A percentile compares a stretch with the other conserved stretches of the same genome.
These are phyloP conservation scores for Paramacrobiotus metropolitanus DNA, from an alignment of 1,140 invertebrate genomes.

Conservation along the genomic window DNA sequence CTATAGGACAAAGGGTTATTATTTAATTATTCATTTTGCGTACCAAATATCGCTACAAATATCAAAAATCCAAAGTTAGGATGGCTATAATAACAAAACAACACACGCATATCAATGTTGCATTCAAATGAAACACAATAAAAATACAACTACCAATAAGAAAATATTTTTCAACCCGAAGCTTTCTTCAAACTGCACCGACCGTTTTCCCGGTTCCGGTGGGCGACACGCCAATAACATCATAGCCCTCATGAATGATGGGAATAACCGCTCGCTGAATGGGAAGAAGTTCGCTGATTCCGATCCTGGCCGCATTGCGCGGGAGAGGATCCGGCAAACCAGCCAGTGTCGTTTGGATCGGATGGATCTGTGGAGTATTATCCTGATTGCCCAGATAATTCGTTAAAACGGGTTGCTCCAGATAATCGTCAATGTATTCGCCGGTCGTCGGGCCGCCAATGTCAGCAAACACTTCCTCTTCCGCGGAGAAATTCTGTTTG, in stretches of 20 bases:
- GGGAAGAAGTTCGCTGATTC: background rate
- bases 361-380: background rate
- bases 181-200: background rate
- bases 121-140: background rate
- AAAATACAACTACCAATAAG: background rate
- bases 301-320: background rate
- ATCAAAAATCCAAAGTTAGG: background rate
- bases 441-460: background rate
- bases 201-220: constrained; percentile 3
- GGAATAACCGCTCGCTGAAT: background rate
- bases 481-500: background rate
- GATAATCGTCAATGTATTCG: background rate
- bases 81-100: background rate
- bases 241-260: background rate
- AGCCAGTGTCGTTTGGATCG: background rate
- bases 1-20: no score
- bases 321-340: background rate
- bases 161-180: background rate
- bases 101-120: background rate
- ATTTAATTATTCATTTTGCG: no score
- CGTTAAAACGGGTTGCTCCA: background rate
- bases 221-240: background rate
- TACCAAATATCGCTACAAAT: no score
- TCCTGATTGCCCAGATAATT: background rate
- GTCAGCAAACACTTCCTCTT: background rate